Percentiles rank a stretch among this genome's conserved stretches.
Conservation (phyloP, 2,888 invertebrate genomes). For the Drosophila percnosoma region DNA sequence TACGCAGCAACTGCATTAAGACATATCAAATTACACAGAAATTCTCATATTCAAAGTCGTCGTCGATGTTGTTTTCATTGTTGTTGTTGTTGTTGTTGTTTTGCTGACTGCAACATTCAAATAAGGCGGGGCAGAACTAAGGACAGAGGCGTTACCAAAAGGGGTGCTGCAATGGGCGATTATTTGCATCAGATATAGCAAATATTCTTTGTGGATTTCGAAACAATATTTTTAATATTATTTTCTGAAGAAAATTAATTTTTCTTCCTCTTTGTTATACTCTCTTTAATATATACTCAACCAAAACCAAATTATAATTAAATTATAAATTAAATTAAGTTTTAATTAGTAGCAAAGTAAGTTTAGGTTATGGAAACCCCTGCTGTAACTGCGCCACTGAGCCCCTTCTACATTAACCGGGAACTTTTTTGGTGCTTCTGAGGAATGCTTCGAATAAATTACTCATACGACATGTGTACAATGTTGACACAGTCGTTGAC, state of each 20-base stretch:
- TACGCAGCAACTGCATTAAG: constrained; percentile 63
- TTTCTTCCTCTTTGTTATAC: neutral
- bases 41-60: constrained; percentile 71
- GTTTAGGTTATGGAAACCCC: neutral
- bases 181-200: neutral
- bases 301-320: too few species aligned
- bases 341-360: neutral
- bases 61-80: constrained; percentile 22
- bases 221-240: neutral
- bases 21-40: constrained; percentile 71
- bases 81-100: constrained; percentile 11
- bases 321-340: too few species aligned
- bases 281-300: neutral
- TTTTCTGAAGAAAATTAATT: neutral
- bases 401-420: neutral
- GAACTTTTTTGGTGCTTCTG: constrained; percentile 57
- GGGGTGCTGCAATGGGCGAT: neutral
- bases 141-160: constrained; percentile 24
- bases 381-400: constrained; percentile 8
- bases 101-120: constrained; percentile 34
- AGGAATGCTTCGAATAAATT: constrained; percentile 57
- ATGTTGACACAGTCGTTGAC: constrained; percentile 50
- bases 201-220: neutral
- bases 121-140: constrained; percentile 8
- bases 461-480: constrained; percentile 69